phyloP scores from a whole-genome alignment of 2,888 invertebrate genomes.

The Cantharis rufa region DNA sequence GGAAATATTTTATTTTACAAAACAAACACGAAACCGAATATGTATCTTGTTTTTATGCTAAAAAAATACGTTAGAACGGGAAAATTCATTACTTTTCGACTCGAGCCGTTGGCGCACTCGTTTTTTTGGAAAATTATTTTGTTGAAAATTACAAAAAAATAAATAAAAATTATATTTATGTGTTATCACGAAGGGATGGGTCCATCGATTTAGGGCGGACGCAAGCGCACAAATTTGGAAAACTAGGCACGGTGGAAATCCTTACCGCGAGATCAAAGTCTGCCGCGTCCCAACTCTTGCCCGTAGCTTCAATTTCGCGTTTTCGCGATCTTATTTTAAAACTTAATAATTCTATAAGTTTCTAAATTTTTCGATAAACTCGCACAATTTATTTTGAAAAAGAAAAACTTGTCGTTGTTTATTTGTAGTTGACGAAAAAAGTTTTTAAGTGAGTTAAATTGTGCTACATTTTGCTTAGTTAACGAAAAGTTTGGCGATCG shows the following conservation, averaged over 20 bases:
- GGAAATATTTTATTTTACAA: not conserved
- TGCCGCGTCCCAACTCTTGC: conserved; percentile 34
- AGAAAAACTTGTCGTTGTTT: not conserved
- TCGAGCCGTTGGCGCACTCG: not conserved
- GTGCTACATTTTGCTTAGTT: not conserved
- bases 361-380: conserved; percentile 10
- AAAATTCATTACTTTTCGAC: not conserved
- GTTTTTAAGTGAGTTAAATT: not conserved
- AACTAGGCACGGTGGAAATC: conserved; percentile 45
- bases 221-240: conserved; percentile 45
- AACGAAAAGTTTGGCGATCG: not conserved
- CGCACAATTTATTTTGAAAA: not conserved
- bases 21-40: not conserved
- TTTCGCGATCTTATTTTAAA: conserved; percentile 32
- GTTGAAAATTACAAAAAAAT: not conserved
- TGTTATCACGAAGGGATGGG: conserved; percentile 47
- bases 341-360: conserved; percentile 22
- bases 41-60: not conserved
- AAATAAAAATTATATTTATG: conserved; percentile 13
- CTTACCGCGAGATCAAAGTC: conserved; percentile 48
- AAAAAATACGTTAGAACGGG: not conserved
- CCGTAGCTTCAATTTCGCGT: conserved; percentile 31
- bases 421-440: not conserved
- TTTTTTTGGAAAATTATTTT: not conserved
- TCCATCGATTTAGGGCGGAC: conserved; percentile 52